Conservation (phyloP, 1,140 invertebrate species). For the Manduca sexta region DNA sequence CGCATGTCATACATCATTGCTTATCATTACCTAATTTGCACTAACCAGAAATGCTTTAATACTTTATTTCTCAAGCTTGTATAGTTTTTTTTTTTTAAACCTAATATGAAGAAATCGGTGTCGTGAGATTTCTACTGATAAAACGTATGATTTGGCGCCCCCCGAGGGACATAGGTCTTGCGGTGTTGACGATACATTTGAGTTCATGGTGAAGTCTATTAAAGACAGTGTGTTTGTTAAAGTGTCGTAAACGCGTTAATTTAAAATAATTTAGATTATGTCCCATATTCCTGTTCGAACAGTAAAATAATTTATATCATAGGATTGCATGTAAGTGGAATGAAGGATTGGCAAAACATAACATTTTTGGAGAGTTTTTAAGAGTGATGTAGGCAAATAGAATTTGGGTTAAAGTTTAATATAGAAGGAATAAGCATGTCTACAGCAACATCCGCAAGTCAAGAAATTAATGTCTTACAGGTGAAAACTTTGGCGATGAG, state of each 20-base stretch:
- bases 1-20: conserved; percentile 42
- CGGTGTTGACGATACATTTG: not conserved
- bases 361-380: not conserved
- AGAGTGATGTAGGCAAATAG: conserved; percentile 6
- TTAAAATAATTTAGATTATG: too few species aligned
- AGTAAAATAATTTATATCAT: not conserved
- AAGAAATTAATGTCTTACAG: conserved; percentile 56
- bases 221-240: too few species aligned
- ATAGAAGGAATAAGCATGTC: conserved; percentile 27
- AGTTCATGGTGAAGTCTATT: too few species aligned
- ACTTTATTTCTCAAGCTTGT: conserved; percentile 30
- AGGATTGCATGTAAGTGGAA: conserved; percentile 20
- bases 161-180: conserved; percentile 55
- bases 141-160: conserved; percentile 61
- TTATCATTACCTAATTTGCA: conserved; percentile 51
- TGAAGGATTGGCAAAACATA: not conserved
- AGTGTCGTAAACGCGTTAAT: too few species aligned
- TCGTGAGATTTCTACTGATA: conserved; percentile 34
- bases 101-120: conserved; percentile 65
- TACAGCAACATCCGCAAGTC: conserved; percentile 14
- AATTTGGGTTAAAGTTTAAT: conserved; percentile 1
- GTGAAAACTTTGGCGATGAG: conserved; percentile 60
- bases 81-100: conserved; percentile 29
- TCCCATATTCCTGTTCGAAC: too few species aligned
- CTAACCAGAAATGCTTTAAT: conserved; percentile 43